Evolutionary conservation across 1,140 invertebrate genomes (phyloP), one percentile per base, ranked within the genome.

Genomic region (Drosophila aff.): DNA sequence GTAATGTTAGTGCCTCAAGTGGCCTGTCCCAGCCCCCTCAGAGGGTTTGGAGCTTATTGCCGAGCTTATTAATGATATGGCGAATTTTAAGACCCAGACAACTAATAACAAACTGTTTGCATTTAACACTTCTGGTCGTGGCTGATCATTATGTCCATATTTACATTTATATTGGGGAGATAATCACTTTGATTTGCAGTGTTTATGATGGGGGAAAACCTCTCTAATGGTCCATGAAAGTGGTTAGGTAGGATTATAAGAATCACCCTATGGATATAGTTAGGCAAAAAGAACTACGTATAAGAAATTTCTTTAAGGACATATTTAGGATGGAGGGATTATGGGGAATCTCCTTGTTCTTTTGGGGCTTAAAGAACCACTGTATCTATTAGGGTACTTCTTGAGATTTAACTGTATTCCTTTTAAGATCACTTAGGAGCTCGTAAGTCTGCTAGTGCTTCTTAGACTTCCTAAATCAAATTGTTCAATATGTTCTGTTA

Each of bases 31-130:
- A 26, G 21, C 36, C 36, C 10, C 31, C 33, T 15, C 26, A 1
- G 16, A 31, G 13, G 21, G 18, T 53, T 13, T 16, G 21, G 21
- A 44, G 66, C 61, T 65, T 26, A 41, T 47, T 49, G 57, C 33
- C 43, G 33, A 9, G 43, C 16, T 67, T 64, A 66, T 68, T 47
- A 66, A 71, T 71, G 63, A 69, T 50, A 31, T 26, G 43, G 40
- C n/a, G 0, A 38, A 11, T 21, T 31, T 46, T 38, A 6, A 31
- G 36, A 16, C 33, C n/a, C 23, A 3, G 23, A 31, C 11, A n/a
- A 10, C 16, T 38, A 52, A 69, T 67, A 38, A 50, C 31, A 23
- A 23, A 36, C n/a, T 46, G 41, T 66, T 66, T 66, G 15, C 9
- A 18, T 36, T 66, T 47, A 3, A 33, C 58, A 63, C 52, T 23